These are phyloP conservation scores for Atlantisia rogersi DNA, from an alignment of 2,113 vertebrate species.

Conservation along the genomic window DNA sequence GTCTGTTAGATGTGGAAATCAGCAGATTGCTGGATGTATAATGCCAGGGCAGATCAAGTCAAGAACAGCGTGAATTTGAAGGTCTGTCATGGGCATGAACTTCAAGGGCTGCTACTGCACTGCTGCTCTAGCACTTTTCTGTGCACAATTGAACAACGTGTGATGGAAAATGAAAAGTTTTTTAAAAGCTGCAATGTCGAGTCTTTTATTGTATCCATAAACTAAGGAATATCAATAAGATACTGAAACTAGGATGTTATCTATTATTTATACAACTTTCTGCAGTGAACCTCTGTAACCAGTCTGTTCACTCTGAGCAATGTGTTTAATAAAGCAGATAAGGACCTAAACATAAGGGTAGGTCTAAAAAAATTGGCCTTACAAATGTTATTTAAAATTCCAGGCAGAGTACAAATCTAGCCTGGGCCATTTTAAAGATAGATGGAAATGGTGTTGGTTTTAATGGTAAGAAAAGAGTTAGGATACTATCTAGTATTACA, in stretches of 20 bases:
- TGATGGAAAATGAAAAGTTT: background rate
- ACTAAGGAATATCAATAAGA: background rate
- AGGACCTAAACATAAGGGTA: background rate
- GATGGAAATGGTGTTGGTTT: background rate
- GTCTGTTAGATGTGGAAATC: background rate
- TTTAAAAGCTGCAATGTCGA: background rate
- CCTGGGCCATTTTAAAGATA: background rate
- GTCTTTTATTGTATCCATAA: background rate
- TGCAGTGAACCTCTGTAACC: background rate
- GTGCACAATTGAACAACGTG: background rate
- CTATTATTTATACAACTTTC: background rate
- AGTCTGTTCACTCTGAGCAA: background rate
- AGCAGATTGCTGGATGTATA: background rate
- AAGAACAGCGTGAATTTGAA: background rate
- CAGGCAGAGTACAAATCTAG: background rate
- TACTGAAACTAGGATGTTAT: background rate
- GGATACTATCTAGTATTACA: background rate
- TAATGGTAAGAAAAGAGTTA: background rate
- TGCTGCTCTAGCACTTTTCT: background rate
- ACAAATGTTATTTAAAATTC: background rate
- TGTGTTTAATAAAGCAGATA: conserved; percentile 5
- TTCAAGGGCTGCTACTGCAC: background rate
- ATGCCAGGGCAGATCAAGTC: background rate
- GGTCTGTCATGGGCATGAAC: background rate
- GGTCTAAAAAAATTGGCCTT: background rate